Conservation (phyloP, 2,888 invertebrate species). For the Melieria crassipennis region DNA sequence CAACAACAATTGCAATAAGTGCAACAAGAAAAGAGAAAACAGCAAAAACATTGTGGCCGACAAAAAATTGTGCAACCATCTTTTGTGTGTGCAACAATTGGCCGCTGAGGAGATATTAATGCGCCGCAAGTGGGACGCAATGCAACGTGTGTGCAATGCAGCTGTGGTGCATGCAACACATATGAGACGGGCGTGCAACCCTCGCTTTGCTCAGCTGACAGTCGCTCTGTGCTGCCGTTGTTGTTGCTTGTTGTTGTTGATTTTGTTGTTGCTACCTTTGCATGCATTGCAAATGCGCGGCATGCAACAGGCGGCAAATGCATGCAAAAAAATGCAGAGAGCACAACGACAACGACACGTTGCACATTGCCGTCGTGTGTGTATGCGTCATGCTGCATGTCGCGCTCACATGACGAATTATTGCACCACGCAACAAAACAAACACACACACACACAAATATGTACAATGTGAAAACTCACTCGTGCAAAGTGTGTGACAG, state of each 20-base stretch:
- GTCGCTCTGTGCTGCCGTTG: constrained; percentile 10
- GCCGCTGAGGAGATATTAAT: constrained; percentile 23
- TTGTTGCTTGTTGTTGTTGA: constrained; percentile 24
- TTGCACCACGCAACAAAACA: too few species aligned
- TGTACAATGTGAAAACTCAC: too few species aligned
- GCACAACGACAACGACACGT: too few species aligned
- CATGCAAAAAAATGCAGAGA: neutral
- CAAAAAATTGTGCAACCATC: too few species aligned
- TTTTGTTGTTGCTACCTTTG: constrained; percentile 27
- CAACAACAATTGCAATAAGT: too few species aligned
- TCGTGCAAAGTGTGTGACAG: too few species aligned
- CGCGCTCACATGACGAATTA: too few species aligned
- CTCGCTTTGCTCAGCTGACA: neutral
- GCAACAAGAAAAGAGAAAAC: too few species aligned
- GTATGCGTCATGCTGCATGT: too few species aligned
- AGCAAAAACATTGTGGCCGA: too few species aligned
- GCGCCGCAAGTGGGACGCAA: constrained; percentile 10
- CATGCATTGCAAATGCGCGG: constrained; percentile 22
- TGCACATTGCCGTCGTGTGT: too few species aligned
- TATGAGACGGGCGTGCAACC: constrained; percentile 22
- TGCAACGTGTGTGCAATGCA: constrained; percentile 27
- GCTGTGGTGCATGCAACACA: constrained; percentile 32
- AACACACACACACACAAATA: too few species aligned
- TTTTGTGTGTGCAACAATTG: neutral
- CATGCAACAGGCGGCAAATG: constrained; percentile 29